phyloP scores from a whole-genome alignment of 2,888 invertebrate species.

The Scaptomyza flava region DNA sequence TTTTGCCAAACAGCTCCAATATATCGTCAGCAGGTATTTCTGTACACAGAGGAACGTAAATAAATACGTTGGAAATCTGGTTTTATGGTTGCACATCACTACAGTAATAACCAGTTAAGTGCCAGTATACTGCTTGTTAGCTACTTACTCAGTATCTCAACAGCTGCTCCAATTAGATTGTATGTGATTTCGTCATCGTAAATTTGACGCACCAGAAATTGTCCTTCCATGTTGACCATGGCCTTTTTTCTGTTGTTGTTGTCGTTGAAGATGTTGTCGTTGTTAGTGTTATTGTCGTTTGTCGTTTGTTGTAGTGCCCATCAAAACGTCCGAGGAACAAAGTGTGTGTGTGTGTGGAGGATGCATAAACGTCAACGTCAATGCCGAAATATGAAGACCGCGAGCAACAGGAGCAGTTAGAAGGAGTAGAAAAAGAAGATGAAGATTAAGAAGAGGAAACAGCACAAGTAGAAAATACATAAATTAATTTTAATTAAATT shows the following conservation, averaged over 20 bases:
- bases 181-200: constrained; percentile 98
- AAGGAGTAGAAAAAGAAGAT: not conserved
- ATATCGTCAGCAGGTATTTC: constrained; percentile 96
- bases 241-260: constrained; percentile 91
- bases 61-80: not conserved
- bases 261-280: constrained; percentile 18
- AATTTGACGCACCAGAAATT: constrained; percentile 96
- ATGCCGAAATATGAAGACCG: constrained; percentile 49
- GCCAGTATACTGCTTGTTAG: constrained; percentile 9
- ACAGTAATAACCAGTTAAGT: constrained; percentile 26
- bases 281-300: constrained; percentile 85
- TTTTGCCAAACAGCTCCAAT: constrained; percentile 95
- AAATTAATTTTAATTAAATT: constrained; percentile 80
- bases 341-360: not conserved
- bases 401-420: constrained; percentile 24
- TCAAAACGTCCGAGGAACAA: constrained; percentile 13
- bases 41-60: constrained; percentile 78
- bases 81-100: constrained; percentile 20
- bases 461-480: constrained; percentile 48
- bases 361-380: constrained; percentile 43
- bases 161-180: constrained; percentile 95
- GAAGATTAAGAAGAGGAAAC: constrained; percentile 12
- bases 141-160: constrained; percentile 93
- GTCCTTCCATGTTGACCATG: constrained; percentile 96
- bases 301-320: constrained; percentile 20